Evolutionary conservation across 23 tunicate species (phyloP).

Genomic region (Oikopleura albicans): DNA sequence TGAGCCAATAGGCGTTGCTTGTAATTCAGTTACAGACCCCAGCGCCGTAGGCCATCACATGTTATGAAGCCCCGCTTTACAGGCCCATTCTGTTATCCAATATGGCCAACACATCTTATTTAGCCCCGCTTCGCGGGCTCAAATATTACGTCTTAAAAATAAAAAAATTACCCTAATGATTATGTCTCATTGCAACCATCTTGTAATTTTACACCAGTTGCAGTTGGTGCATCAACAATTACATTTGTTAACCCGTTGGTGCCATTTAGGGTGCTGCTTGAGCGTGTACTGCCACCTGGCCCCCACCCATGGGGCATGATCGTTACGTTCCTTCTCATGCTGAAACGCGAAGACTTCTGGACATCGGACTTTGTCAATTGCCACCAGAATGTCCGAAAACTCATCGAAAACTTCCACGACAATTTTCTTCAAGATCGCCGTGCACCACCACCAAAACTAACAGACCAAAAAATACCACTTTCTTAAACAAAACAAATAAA

Average conservation of each 20-base stretch:
- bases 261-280: conserved; percentile 60
- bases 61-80: no score
- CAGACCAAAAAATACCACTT: not conserved
- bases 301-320: conserved; percentile 99
- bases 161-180: no score
- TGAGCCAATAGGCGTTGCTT: no score
- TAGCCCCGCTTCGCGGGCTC: no score
- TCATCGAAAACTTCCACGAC: not conserved
- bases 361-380: conserved; percentile 62
- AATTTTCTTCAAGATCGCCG: not conserved
- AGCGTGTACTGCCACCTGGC: conserved; percentile 65
- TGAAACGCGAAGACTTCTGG: conserved; percentile 94
- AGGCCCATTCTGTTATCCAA: no score
- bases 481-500: not conserved
- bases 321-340: conserved; percentile 84
- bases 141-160: no score
- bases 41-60: no score
- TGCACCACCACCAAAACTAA: not conserved
- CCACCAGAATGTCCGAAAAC: not conserved
- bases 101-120: no score
- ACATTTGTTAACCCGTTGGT: not conserved
- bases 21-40: no score
- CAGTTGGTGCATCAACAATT: no score
- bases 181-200: no score
- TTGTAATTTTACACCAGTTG: no score